These are phyloP conservation scores for Orchesellides sinensis DNA, from an alignment of 2,888 invertebrate genomes.

Conservation along the genomic window DNA sequence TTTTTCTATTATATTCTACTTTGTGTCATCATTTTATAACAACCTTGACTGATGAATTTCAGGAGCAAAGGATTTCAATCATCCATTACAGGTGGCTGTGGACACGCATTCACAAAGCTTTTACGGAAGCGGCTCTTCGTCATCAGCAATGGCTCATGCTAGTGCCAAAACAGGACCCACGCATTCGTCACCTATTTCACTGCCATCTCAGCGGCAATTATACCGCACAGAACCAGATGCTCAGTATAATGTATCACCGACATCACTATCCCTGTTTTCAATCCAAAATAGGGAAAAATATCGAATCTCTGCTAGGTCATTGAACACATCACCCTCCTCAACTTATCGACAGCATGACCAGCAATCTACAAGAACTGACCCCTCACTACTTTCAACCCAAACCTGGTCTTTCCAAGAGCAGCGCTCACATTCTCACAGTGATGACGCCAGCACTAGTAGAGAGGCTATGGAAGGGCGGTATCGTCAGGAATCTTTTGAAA, in stretches of 20 bases:
- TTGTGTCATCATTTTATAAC: not conserved
- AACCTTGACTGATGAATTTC: not conserved
- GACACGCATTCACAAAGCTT: conserved; percentile 13
- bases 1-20: not conserved
- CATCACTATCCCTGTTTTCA: not conserved
- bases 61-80: conserved; percentile 49
- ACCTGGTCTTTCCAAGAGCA: conserved; percentile 28
- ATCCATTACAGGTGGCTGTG: conserved; percentile 50
- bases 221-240: conserved; percentile 26
- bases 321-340: conserved; percentile 2
- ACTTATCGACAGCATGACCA: not conserved
- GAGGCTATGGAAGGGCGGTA: conserved; percentile 12
- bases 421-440: not conserved
- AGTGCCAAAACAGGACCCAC: not conserved
- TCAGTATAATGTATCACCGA: conserved; percentile 8
- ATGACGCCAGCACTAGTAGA: conserved; percentile 10
- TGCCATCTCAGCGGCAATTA: conserved; percentile 9
- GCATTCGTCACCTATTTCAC: conserved; percentile 9
- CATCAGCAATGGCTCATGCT: conserved; percentile 6
- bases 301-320: conserved; percentile 4
- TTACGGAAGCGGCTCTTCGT: conserved; percentile 4
- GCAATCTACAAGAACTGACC: not conserved
- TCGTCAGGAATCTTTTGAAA: conserved; percentile 28
- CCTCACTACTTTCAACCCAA: conserved; percentile 30
- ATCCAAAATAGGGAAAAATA: conserved; percentile 39